Conservation (phyloP, 2,797 vertebrate genomes). For the Gila robusta region DNA sequence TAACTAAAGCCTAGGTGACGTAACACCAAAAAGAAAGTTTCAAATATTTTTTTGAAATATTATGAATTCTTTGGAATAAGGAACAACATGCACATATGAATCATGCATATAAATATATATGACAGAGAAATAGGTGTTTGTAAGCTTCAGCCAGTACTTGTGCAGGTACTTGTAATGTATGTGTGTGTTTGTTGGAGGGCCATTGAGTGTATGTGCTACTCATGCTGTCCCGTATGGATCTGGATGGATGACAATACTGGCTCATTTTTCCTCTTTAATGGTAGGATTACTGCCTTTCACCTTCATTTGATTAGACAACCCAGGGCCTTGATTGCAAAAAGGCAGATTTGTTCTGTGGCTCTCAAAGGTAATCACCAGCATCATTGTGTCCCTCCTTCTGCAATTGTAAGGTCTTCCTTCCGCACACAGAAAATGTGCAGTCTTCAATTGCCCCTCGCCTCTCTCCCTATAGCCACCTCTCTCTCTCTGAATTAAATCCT, state of each 20-base stretch:
- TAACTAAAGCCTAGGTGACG: background rate
- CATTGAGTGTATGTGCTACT: constrained; percentile 25
- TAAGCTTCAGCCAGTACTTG: background rate
- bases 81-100: background rate
- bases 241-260: constrained; percentile 64
- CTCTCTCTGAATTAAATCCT: constrained; percentile 66
- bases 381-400: constrained; percentile 65
- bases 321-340: constrained; percentile 64
- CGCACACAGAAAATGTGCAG: constrained; percentile 57
- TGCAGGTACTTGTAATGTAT: constrained; percentile 2
- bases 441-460: constrained; percentile 48
- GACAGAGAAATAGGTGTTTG: background rate
- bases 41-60: background rate
- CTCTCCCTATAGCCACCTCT: constrained; percentile 36
- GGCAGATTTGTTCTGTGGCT: constrained; percentile 64
- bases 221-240: constrained; percentile 53
- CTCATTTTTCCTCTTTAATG: constrained; percentile 68
- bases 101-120: background rate
- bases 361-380: constrained; percentile 65
- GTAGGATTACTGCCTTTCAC: constrained; percentile 64
- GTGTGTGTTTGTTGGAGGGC: constrained; percentile 3
- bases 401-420: constrained; percentile 66
- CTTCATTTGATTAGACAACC: constrained; percentile 68
- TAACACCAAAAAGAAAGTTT: background rate
- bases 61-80: background rate